These are phyloP conservation scores for Meiosimyza platycephala DNA, from an alignment of 2,888 invertebrate species.

Conservation along the genomic window DNA sequence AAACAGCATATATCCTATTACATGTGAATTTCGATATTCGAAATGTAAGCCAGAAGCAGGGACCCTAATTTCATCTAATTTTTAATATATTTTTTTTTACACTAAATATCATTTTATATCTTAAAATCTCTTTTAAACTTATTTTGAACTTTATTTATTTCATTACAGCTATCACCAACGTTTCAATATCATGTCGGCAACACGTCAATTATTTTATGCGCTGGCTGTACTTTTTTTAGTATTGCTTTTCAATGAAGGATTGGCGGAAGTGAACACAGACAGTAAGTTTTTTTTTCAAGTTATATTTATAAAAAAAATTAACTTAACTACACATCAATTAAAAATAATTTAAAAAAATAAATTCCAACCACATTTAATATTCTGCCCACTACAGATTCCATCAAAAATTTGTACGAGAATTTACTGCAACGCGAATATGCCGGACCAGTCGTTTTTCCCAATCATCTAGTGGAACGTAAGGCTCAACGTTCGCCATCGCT, in stretches of 20 bases:
- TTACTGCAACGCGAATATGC: constrained; percentile 66
- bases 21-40: too few species aligned
- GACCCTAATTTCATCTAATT: too few species aligned
- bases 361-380: background rate
- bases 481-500: constrained; percentile 82
- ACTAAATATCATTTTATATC: too few species aligned
- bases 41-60: too few species aligned
- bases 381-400: constrained; percentile 47
- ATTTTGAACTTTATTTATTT: too few species aligned
- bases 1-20: too few species aligned
- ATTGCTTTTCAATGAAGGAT: constrained; percentile 44
- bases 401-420: constrained; percentile 63
- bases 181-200: constrained; percentile 46
- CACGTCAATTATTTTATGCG: constrained; percentile 46
- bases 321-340: constrained; percentile 1
- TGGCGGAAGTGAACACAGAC: constrained; percentile 50
- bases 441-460: constrained; percentile 67
- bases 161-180: too few species aligned
- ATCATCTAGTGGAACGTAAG: constrained; percentile 79
- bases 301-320: background rate
- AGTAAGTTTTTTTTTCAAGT: constrained; percentile 41
- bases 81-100: too few species aligned
- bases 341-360: background rate
- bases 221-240: constrained; percentile 45
- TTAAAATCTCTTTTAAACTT: too few species aligned